Evolutionary conservation across 2,113 vertebrate species (phyloP).

Genomic region (Mastomys coucha): DNA sequence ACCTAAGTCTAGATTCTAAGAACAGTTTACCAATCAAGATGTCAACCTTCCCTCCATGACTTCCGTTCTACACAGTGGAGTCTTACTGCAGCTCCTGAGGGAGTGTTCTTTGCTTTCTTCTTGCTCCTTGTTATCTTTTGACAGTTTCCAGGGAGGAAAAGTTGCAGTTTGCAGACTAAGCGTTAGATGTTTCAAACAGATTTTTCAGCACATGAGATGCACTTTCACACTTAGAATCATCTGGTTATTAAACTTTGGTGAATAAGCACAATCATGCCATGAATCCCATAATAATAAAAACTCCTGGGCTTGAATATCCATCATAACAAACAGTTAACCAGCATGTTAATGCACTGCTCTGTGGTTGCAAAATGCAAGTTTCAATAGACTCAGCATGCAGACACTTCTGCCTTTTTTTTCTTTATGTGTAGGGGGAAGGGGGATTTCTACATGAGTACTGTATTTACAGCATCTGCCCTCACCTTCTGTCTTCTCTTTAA

Average conservation of each 20-base stretch:
- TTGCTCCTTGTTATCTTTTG: not conserved
- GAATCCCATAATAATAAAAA: not conserved
- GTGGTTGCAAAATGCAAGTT: not conserved
- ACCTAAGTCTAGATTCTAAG: not conserved
- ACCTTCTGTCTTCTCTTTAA: not conserved
- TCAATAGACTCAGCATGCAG: not conserved
- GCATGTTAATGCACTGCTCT: not conserved
- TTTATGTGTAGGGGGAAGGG: too few species aligned
- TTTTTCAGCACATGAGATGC: not conserved
- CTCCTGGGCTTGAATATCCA: not conserved
- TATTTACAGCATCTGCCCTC: not conserved
- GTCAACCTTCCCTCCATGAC: not conserved
- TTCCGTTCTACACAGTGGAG: not conserved
- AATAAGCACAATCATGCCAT: not conserved
- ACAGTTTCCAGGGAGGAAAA: not conserved
- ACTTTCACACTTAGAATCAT: not conserved
- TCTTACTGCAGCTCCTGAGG: not conserved
- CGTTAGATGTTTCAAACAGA: not conserved
- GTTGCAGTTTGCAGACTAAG: not conserved
- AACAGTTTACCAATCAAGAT: not conserved
- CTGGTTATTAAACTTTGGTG: not conserved
- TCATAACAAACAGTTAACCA: constrained; percentile 1
- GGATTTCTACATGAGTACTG: too few species aligned
- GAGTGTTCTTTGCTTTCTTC: not conserved
- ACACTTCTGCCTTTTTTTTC: too few species aligned